phyloP scores from a whole-genome alignment of 2,888 invertebrate species.

The Pyrrhosoma nymphula region DNA sequence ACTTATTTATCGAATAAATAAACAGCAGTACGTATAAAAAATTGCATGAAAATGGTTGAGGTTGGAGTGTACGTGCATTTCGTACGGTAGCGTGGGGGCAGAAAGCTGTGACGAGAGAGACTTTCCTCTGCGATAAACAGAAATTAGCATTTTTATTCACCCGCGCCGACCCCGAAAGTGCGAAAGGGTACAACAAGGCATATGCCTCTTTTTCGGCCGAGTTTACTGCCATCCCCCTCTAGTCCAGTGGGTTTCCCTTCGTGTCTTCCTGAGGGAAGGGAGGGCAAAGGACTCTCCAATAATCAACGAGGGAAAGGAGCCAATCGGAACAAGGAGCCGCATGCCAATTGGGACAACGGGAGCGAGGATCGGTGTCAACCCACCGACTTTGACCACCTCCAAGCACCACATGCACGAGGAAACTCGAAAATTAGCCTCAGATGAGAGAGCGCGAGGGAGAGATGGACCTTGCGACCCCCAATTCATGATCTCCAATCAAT shows the following conservation, averaged over 20 bases:
- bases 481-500: too few relatives aligned
- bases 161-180: not conserved
- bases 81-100: not conserved
- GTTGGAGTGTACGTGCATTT: not conserved
- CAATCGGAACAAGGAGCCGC: not conserved
- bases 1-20: too few relatives aligned
- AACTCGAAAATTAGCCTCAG: not conserved
- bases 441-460: too few relatives aligned
- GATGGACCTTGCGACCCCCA: too few relatives aligned
- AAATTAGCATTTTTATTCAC: not conserved
- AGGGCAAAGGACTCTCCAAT: not conserved
- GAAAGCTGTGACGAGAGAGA: not conserved
- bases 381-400: not conserved
- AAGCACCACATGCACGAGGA: not conserved
- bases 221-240: not conserved
- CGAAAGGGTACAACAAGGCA: too few relatives aligned
- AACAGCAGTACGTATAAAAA: too few relatives aligned
- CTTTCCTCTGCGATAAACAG: not conserved
- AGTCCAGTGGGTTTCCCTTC: not conserved
- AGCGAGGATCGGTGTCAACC: conserved; percentile 36
- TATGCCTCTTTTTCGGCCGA: not conserved
- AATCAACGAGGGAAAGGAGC: not conserved
- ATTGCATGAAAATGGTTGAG: not conserved
- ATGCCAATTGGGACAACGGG: conserved; percentile 51
- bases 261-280: not conserved